Evolutionary conservation across 1,140 invertebrate genomes (phyloP).

Genomic region (Aphelenchoides fujianensis): DNA sequence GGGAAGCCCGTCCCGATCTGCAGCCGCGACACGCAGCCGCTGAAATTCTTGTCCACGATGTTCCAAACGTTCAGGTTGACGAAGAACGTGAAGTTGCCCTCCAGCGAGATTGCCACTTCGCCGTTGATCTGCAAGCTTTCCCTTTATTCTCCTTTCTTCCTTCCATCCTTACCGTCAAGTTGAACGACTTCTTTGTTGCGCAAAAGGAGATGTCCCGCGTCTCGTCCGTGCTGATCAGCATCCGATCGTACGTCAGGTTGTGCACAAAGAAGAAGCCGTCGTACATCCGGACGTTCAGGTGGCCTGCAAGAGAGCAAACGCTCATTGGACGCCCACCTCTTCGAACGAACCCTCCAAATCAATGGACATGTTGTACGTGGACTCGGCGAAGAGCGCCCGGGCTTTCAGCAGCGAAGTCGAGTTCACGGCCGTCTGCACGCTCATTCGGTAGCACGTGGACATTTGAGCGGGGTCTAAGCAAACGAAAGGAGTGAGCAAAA

Average conservation of each 20-base stretch:
- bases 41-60: constrained; percentile 47
- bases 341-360: constrained; percentile 30
- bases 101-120: constrained; percentile 43
- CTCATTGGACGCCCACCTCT: neutral
- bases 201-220: constrained; percentile 58
- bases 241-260: constrained; percentile 39
- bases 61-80: constrained; percentile 50
- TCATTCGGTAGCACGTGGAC: constrained; percentile 58
- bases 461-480: constrained; percentile 49
- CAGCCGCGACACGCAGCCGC: constrained; percentile 40
- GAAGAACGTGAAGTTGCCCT: constrained; percentile 60
- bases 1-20: constrained; percentile 48
- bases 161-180: constrained; percentile 37
- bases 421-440: constrained; percentile 44
- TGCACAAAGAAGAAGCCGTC: constrained; percentile 60
- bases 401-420: constrained; percentile 47
- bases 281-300: constrained; percentile 55
- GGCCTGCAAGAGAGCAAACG: constrained; percentile 27
- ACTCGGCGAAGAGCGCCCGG: constrained; percentile 57
- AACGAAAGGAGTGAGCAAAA: neutral
- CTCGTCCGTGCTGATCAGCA: constrained; percentile 46
- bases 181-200: constrained; percentile 34
- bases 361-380: constrained; percentile 55
- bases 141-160: neutral
- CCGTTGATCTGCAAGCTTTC: constrained; percentile 44